phyloP scores from a whole-genome alignment of 2,113 vertebrate genomes.

The Myrmecophaga tridactyla region DNA sequence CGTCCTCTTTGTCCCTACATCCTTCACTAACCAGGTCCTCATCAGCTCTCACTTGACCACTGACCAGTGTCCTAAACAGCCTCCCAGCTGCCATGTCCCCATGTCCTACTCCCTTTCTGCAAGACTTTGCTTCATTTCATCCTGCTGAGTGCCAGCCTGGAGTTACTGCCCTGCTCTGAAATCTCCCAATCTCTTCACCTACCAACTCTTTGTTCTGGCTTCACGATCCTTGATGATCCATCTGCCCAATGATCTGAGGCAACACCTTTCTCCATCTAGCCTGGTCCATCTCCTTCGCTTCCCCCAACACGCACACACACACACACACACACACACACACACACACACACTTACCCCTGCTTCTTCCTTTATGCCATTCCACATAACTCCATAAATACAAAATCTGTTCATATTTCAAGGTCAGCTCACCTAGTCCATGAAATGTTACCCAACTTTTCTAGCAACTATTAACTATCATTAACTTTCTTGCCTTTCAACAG shows the following conservation, averaged over 20 bases:
- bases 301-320: too few relatives aligned
- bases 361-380: not conserved
- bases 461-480: accelerated
- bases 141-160: not conserved
- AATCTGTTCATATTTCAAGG: not conserved
- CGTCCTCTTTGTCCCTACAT: not conserved
- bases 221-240: not conserved
- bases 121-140: not conserved
- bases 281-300: not conserved
- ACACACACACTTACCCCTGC: not conserved
- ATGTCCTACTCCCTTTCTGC: accelerated
- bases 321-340: too few relatives aligned
- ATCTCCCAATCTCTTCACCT: not conserved
- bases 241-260: not conserved
- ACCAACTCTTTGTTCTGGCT: accelerated
- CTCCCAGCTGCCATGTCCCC: not conserved
- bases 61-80: not conserved
- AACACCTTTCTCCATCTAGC: not conserved
- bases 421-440: not conserved
- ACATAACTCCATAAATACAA: not conserved
- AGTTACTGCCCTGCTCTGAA: not conserved
- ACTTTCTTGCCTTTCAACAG: not conserved
- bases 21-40: not conserved
- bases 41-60: not conserved
- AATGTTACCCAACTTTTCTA: not conserved